These are phyloP conservation scores for Chiroxiphia lanceolata DNA, from an alignment of 2,797 vertebrate species.

Conservation along the genomic window DNA sequence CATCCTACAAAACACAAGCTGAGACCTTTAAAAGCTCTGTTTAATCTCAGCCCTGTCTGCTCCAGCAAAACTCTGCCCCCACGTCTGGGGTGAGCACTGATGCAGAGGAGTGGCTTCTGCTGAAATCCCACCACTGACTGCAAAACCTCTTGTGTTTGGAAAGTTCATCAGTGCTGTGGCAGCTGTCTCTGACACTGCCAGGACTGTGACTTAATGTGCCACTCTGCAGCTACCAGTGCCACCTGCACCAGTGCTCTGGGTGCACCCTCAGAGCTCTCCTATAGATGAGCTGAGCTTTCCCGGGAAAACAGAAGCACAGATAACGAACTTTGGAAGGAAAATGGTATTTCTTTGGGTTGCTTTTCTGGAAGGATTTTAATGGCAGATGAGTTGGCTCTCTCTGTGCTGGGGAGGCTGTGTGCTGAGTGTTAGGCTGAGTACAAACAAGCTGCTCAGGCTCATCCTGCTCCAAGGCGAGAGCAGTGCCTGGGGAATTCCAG, in stretches of 20 bases:
- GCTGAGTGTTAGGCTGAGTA: background rate
- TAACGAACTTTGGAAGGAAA: background rate
- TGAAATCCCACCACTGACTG: background rate
- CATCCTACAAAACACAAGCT: background rate
- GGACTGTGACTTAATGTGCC: background rate
- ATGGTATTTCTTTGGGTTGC: background rate
- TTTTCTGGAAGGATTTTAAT: background rate
- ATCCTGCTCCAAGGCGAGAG: background rate
- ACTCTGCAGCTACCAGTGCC: background rate
- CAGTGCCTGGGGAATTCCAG: background rate
- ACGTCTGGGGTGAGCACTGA: background rate
- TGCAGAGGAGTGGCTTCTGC: background rate
- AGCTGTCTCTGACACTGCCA: background rate
- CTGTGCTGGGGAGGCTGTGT: background rate
- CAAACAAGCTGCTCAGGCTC: background rate
- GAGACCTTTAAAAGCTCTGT: background rate
- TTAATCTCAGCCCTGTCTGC: background rate
- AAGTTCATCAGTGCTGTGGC: background rate
- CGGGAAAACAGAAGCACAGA: background rate
- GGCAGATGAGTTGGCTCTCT: background rate
- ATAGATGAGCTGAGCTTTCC: background rate
- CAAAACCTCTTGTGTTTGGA: background rate
- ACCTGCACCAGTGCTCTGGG: rapidly evolving
- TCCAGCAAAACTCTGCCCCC: background rate
- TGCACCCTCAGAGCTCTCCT: background rate